These are phyloP conservation scores for Laupala kohalensis DNA, from an alignment of 1,140 invertebrate genomes.

Conservation along the genomic window DNA sequence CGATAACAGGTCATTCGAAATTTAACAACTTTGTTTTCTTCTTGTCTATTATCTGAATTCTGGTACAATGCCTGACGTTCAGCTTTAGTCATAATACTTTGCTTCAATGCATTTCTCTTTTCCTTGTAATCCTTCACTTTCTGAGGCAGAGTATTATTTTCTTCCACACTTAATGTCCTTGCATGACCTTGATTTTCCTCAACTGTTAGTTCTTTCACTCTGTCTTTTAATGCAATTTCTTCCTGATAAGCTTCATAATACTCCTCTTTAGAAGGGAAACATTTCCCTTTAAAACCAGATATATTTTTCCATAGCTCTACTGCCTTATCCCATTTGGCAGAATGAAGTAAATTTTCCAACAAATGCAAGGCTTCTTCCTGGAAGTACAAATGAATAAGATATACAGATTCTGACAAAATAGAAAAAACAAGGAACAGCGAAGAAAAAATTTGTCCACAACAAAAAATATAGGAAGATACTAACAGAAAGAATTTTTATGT, in stretches of 20 bases:
- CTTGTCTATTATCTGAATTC: not conserved
- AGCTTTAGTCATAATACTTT: not conserved
- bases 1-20: constrained; percentile 43
- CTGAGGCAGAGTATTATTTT: too few species aligned
- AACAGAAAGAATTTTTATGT: too few species aligned
- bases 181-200: not conserved
- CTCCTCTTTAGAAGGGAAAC: not conserved
- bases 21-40: constrained; percentile 24
- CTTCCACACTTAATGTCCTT: too few species aligned
- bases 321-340: not conserved
- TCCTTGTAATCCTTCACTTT: not conserved
- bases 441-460: too few species aligned
- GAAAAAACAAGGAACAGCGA: too few species aligned
- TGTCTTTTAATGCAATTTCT: not conserved
- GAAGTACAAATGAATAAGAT: too few species aligned
- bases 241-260: not conserved
- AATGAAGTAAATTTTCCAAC: not conserved
- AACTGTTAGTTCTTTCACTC: not conserved
- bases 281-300: not conserved
- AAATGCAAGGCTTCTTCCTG: too few species aligned
- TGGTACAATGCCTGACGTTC: not conserved
- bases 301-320: not conserved
- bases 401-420: too few species aligned
- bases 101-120: not conserved
- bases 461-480: too few species aligned